These are phyloP conservation scores for Heterochromis multidens DNA, from an alignment of 2,113 vertebrate genomes.

Conservation along the genomic window DNA sequence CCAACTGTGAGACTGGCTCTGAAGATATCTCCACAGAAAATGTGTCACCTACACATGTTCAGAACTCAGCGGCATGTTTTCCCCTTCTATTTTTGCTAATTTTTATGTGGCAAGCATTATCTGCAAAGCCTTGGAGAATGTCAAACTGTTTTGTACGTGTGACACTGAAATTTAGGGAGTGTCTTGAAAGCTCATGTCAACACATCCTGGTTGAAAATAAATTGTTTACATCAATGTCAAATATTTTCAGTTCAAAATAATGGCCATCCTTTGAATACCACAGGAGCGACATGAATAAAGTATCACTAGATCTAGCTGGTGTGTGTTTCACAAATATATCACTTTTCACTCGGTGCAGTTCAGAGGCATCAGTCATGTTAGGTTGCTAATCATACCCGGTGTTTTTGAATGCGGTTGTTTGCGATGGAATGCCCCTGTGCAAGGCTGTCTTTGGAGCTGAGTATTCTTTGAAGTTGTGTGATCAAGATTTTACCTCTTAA, in stretches of 20 bases:
- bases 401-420: background rate
- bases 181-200: constrained; percentile 28
- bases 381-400: background rate
- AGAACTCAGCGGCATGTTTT: constrained; percentile 32
- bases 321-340: constrained; percentile 8
- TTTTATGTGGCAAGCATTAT: constrained; percentile 32
- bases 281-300: background rate
- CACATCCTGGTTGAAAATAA: constrained; percentile 4
- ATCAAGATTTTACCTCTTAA: background rate
- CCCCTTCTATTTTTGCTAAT: constrained; percentile 44
- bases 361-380: background rate
- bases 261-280: background rate
- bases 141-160: constrained; percentile 36
- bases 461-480: background rate
- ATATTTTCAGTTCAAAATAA: background rate
- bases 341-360: background rate
- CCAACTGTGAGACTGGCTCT: constrained; percentile 61
- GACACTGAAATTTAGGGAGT: constrained; percentile 1
- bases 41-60: constrained; percentile 54
- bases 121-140: constrained; percentile 22
- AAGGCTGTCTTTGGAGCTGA: background rate
- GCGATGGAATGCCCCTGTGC: background rate
- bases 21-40: constrained; percentile 55
- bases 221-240: constrained; percentile 15
- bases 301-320: background rate